Evolutionary conservation across 30 jellyfish, hydroid and myxozoan genomes (phyloP), one percentile per base, ranked within the genome.

Genomic region (Chrysaora quinquecirrha): DNA sequence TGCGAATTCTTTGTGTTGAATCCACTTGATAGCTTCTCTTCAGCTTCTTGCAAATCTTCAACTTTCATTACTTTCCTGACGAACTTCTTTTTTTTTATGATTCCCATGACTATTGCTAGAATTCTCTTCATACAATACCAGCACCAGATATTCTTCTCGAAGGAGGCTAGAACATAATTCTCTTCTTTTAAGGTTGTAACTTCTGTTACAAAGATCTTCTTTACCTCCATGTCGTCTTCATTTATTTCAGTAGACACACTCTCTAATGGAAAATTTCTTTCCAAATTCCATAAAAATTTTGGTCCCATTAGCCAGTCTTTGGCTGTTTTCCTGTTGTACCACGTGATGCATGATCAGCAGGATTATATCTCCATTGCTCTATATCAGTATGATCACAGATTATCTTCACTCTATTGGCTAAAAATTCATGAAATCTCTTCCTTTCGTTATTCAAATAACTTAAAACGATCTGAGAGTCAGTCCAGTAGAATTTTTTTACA

Each of bases 221-320:
- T 77, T 33, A 77, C 89, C 38, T 77, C 83, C 3, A 38, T 48
- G 24, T 77, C 89, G 80, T 35, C 14, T 3, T 76, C 67, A 29
- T 58, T 35, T 32, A 58, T 22, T 46, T 50, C 20, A 16, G 46
- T n/a, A 28, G 21, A 70, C 25, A 49, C 43, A 28, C 14, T 3
- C 14, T 69, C 6, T 11, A 6, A 7, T 47, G 76, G 86, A 75
- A 50, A 47, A 30, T 43, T 52, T 3, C 30, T 30, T 75, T 75
- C 75, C 1, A 63, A 7, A 1, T 48, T 43, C 60, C 34, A 7
- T 20, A 75, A 58, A 58, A 52, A 75, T 11, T 18, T 31, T 2
- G 86, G 86, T 6, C 86, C 86, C 1, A 20, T 49, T 48, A 75
- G 43, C 77, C 86, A 75, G 9, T 75, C n/a, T 19, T 30, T 75